Evolutionary conservation across 2,113 vertebrate species (phyloP).

Genomic region (Carettochelys insculpta): DNA sequence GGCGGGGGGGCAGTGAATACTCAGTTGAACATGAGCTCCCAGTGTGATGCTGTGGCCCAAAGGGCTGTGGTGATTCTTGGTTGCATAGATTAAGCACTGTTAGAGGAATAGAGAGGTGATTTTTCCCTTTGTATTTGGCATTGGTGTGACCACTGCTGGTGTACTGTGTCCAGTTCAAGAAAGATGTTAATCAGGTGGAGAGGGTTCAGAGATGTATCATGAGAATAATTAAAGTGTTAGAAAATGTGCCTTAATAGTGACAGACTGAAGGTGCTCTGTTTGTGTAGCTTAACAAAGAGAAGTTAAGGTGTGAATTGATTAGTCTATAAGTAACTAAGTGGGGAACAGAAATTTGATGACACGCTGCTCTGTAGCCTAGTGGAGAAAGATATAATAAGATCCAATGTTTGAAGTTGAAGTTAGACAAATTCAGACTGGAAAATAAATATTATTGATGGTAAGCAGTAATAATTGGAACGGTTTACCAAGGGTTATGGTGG

Average conservation of each 20-base stretch:
- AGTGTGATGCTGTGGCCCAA: not conserved
- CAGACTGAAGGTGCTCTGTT: not conserved
- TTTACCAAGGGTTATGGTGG: not conserved
- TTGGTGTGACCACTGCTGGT: not conserved
- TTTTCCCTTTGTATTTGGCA: not conserved
- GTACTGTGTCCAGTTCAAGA: not conserved
- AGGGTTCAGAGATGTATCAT: not conserved
- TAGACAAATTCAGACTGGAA: not conserved
- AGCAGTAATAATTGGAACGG: not conserved
- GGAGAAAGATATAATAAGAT: not conserved
- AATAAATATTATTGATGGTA: not conserved
- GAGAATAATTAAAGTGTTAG: not conserved
- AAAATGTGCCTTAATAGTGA: not conserved
- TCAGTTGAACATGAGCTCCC: not conserved
- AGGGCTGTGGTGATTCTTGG: not conserved
- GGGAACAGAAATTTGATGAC: not conserved
- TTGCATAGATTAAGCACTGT: not conserved
- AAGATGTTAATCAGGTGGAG: not conserved
- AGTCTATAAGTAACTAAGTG: not conserved
- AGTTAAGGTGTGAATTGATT: too few species aligned
- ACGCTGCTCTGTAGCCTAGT: not conserved
- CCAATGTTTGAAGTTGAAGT: not conserved
- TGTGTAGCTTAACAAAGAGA: not conserved
- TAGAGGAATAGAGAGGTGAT: not conserved
- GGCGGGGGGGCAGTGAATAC: not conserved